A percentile compares a stretch with the other conserved stretches of the same genome.
Evolutionary conservation across 1,140 invertebrate genomes (phyloP).

Genomic region (Drosophila pseudoobscura): DNA sequence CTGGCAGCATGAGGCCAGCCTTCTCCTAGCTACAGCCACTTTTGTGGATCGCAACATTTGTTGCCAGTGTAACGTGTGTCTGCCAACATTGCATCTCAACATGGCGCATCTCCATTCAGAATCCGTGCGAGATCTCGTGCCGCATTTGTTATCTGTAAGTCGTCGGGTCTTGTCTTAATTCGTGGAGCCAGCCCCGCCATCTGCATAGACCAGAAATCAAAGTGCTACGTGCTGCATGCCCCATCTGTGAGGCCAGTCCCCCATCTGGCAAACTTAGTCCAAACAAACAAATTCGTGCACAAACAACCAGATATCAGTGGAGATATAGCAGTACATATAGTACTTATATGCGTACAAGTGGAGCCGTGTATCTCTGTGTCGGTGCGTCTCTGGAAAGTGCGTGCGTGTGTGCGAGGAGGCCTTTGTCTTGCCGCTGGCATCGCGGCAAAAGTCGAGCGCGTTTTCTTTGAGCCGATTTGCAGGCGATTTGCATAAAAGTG

Average conservation of each 20-base stretch:
- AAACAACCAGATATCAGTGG: slow-evolving; percentile 21
- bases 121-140: slow-evolving; percentile 50
- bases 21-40: slow-evolving; percentile 1
- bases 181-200: slow-evolving; percentile 4
- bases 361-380: slow-evolving; percentile 18
- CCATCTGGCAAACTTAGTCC: slow-evolving; percentile 32
- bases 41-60: slow-evolving; percentile 58
- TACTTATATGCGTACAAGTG: slow-evolving; percentile 14
- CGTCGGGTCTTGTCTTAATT: slow-evolving; percentile 54
- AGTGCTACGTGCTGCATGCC: not conserved
- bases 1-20: slow-evolving; percentile 33
- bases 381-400: slow-evolving; percentile 15
- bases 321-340: slow-evolving; percentile 4
- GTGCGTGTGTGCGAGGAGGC: slow-evolving; percentile 19
- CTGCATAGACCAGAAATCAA: no score
- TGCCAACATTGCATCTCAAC: slow-evolving; percentile 62
- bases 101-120: slow-evolving; percentile 51
- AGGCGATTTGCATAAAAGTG: slow-evolving; percentile 7
- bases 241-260: slow-evolving; percentile 1
- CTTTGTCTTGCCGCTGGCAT: slow-evolving; percentile 28
- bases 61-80: slow-evolving; percentile 48
- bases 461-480: slow-evolving; percentile 1
- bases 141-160: slow-evolving; percentile 77
- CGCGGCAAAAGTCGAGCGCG: slow-evolving; percentile 21
- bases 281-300: slow-evolving; percentile 46